Evolutionary conservation across 2,888 invertebrate genomes (phyloP), one percentile per base, ranked within the genome.

Genomic region (Agonum fuliginosum): DNA sequence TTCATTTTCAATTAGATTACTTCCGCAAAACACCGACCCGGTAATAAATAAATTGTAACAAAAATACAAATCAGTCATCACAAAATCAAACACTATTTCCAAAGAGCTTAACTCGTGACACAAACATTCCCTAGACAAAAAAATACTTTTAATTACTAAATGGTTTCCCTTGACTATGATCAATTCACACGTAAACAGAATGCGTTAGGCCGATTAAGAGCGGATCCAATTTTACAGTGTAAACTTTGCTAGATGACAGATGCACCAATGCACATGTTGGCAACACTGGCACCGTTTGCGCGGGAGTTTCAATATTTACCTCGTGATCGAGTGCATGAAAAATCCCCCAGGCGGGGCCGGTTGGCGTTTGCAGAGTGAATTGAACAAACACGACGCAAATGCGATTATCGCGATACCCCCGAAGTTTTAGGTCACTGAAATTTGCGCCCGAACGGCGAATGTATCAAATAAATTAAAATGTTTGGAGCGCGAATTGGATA

Each of bases 361-460:
- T 3, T 12, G 17, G 46, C 65, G 20, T 51, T 73, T 54, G 58
- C 14, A 10, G 41, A 73, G 22, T 34, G 51, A 67, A 48, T 75
- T 75, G 75, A 30, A 75, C 67, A 73, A 73, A 75, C 67, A 67
- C 22, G 65, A 1, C 22, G 41, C 74, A 62, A 74, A 74, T 74
- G 74, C 74, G 62, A 74, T 74, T 74, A 74, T 62, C 58, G 30
- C 30, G 30, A 72, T 72, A 71, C 30, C 41, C 75, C 10, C 10
- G 75, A 75, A 67, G 48, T 75, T 75, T 37, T 37, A 30, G 48
- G 10, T 22, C 67, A 34, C 12, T 24, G 41, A 17, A 62, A 62
- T 73, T 73, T 22, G 58, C 58, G 17, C 14, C 58, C 30, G 30
- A 6, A 62, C 20, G 27, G n/a, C 30, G 30, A 30, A 19, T 51